Evolutionary conservation across 1,140 invertebrate genomes (phyloP).

Genomic region (Zaprionus camerounensis): DNA sequence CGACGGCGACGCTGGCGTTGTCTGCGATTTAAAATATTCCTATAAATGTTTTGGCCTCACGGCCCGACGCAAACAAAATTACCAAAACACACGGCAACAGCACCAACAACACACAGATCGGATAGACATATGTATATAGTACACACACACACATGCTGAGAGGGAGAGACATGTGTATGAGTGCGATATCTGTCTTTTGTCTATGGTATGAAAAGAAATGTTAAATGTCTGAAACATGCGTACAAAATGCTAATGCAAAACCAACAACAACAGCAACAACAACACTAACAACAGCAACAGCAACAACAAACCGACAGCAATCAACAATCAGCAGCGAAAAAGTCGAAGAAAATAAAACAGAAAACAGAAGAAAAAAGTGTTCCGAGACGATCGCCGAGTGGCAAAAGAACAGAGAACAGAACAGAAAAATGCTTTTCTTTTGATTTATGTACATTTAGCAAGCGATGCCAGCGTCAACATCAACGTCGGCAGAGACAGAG

Average conservation of each 20-base stretch:
- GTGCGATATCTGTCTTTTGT: slow-evolving; percentile 73
- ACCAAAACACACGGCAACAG: slow-evolving; percentile 19
- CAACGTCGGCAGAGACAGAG: slow-evolving; percentile 11
- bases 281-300: slow-evolving; percentile 31
- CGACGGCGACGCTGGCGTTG: slow-evolving; percentile 33
- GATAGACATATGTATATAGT: slow-evolving; percentile 25
- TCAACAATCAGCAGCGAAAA: slow-evolving; percentile 56
- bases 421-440: slow-evolving; percentile 73
- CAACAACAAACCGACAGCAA: slow-evolving; percentile 52
- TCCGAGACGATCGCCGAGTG: slow-evolving; percentile 40
- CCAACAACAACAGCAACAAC: slow-evolving; percentile 45
- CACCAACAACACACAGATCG: slow-evolving; percentile 5
- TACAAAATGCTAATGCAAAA: slow-evolving; percentile 71
- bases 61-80: slow-evolving; percentile 42
- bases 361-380: slow-evolving; percentile 38
- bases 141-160: slow-evolving; percentile 8
- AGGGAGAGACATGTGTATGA: slow-evolving; percentile 29
- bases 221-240: slow-evolving; percentile 77
- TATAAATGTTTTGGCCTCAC: slow-evolving; percentile 75
- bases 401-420: slow-evolving; percentile 34
- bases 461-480: slow-evolving; percentile 43
- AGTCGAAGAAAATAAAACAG: slow-evolving; percentile 29
- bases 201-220: slow-evolving; percentile 66
- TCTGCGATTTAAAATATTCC: slow-evolving; percentile 73
- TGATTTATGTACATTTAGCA: slow-evolving; percentile 77